Percentiles rank a stretch among this genome's conserved stretches.
Evolutionary conservation across 1,140 invertebrate genomes (phyloP).

Genomic region (Ips nitidus): DNA sequence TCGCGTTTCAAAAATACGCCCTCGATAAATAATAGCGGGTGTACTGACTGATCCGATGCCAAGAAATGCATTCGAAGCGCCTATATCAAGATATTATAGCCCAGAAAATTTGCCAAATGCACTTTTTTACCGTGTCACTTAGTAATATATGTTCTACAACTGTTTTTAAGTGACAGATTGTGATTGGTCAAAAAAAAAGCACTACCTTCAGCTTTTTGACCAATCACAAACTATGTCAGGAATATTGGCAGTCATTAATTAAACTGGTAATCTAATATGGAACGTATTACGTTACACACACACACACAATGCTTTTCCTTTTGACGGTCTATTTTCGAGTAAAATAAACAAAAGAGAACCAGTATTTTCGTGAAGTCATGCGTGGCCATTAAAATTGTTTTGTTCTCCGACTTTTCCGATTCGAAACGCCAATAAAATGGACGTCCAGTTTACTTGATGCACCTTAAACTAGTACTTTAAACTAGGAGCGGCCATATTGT

Average conservation of each 20-base stretch:
- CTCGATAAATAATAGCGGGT: slow-evolving; percentile 15
- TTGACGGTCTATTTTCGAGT: slow-evolving; percentile 31
- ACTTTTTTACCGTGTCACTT: no score
- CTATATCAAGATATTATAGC: not conserved
- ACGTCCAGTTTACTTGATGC: not conserved
- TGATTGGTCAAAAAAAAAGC: no score
- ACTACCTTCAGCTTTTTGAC: no score
- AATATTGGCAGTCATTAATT: not conserved
- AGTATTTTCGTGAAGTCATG: slow-evolving; percentile 35
- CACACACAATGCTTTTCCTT: not conserved
- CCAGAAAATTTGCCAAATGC: not conserved
- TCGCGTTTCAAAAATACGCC: slow-evolving; percentile 13
- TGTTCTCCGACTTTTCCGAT: slow-evolving; percentile 21
- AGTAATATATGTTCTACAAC: no score
- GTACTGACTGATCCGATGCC: slow-evolving; percentile 17
- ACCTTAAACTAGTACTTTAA: no score
- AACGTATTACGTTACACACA: slow-evolving; percentile 14
- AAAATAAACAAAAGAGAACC: slow-evolving; percentile 26
- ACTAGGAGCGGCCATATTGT: no score
- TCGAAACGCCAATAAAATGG: slow-evolving; percentile 24
- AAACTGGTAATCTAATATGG: not conserved
- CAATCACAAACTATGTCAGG: no score
- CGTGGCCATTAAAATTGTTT: slow-evolving; percentile 28
- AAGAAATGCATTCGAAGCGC: slow-evolving; percentile 11
- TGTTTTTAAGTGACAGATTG: no score